Conservation (phyloP, 2,888 invertebrate species). For the Rhagonycha fulva region DNA sequence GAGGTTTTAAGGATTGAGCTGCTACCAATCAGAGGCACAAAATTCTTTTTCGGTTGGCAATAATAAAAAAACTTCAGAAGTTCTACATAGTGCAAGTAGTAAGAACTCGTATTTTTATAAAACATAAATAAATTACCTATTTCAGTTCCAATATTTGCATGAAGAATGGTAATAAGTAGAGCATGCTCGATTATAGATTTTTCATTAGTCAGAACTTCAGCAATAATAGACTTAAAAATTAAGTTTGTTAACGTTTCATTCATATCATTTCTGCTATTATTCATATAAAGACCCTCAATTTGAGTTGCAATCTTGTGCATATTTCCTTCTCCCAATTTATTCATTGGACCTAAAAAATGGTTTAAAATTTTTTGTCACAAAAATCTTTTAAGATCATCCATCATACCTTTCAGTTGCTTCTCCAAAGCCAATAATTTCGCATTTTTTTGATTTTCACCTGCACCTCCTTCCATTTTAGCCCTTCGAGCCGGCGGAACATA, state of each 20-base stretch:
- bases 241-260: slow-evolving; percentile 74
- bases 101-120: neutral
- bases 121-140: slow-evolving; percentile 65
- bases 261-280: slow-evolving; percentile 81
- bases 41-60: no score
- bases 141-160: slow-evolving; percentile 90
- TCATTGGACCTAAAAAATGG: slow-evolving; percentile 65
- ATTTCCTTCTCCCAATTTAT: slow-evolving; percentile 86
- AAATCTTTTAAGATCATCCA: neutral
- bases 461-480: slow-evolving; percentile 55
- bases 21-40: no score
- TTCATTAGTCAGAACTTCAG: slow-evolving; percentile 67
- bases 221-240: slow-evolving; percentile 72
- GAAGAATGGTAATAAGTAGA: slow-evolving; percentile 79
- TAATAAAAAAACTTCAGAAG: no score
- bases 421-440: slow-evolving; percentile 70
- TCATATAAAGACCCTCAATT: slow-evolving; percentile 79
- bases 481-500: slow-evolving; percentile 87
- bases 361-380: neutral
- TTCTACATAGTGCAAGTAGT: no score
- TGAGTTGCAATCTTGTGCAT: slow-evolving; percentile 80
- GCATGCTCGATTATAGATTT: slow-evolving; percentile 83
- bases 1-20: no score
- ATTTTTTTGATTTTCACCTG: slow-evolving; percentile 53
- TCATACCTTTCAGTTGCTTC: slow-evolving; percentile 83